Conservation (phyloP, 2,888 invertebrate genomes). For the Melieria crassipennis region DNA sequence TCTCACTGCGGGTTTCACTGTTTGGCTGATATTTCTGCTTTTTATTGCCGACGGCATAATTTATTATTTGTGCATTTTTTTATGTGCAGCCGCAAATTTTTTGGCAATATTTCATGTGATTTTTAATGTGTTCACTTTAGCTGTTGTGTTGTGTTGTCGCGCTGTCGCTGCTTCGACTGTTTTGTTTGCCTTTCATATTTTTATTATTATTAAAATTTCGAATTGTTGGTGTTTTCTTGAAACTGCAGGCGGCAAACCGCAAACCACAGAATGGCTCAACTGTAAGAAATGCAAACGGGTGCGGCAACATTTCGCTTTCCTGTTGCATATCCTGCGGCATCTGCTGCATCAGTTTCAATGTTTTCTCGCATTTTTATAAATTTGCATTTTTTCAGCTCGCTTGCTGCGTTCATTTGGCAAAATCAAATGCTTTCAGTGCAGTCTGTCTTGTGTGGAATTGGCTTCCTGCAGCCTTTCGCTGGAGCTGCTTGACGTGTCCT, state of each 20-base stretch:
- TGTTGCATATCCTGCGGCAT: too few species aligned
- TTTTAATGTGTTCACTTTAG: slow-evolving; percentile 42
- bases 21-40: slow-evolving; percentile 17
- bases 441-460: not conserved
- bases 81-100: slow-evolving; percentile 29
- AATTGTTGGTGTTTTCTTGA: slow-evolving; percentile 18
- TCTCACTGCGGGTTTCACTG: too few species aligned
- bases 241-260: not conserved
- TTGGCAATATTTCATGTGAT: slow-evolving; percentile 42
- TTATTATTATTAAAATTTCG: slow-evolving; percentile 28
- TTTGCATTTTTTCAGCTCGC: too few species aligned
- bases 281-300: too few species aligned
- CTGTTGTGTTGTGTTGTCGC: slow-evolving; percentile 51
- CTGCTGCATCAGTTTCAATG: too few species aligned
- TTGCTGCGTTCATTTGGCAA: too few species aligned
- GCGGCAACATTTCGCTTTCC: too few species aligned
- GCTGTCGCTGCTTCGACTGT: slow-evolving; percentile 49
- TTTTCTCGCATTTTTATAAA: too few species aligned
- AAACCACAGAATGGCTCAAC: not conserved
- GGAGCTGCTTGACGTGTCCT: too few species aligned
- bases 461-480: slow-evolving; percentile 4
- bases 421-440: not conserved
- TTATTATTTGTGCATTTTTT: slow-evolving; percentile 42
- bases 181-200: not conserved
- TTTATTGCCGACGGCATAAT: slow-evolving; percentile 52